Percentiles rank a stretch among this genome's conserved stretches.
Conservation (phyloP, 2,113 vertebrate species). For the Asarcornis scutulata region DNA sequence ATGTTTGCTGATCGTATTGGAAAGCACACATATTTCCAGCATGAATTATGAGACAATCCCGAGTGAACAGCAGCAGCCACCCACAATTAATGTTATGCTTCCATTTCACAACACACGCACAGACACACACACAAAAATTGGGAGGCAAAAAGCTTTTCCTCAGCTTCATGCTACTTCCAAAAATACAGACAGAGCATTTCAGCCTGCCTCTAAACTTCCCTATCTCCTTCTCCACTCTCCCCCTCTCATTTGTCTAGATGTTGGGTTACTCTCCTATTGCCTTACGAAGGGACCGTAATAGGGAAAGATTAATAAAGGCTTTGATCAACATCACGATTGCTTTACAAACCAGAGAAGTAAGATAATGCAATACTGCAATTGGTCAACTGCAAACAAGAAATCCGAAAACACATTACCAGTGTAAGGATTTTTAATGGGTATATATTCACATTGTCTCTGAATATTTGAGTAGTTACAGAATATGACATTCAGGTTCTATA, state of each 20-base stretch:
- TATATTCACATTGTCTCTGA: neutral
- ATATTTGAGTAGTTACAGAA: constrained; percentile 34
- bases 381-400: neutral
- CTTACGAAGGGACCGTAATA: neutral
- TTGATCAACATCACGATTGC: neutral
- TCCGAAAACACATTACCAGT: neutral
- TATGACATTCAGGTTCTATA: constrained; percentile 41
- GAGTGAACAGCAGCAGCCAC: neutral
- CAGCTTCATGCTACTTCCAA: neutral
- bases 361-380: neutral
- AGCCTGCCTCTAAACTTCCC: neutral
- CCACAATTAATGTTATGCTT: neutral
- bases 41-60: neutral
- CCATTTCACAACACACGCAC: neutral
- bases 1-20: neutral
- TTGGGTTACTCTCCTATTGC: neutral
- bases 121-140: neutral
- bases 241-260: neutral
- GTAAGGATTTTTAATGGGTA: neutral
- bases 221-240: neutral
- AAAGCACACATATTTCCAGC: neutral
- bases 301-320: neutral
- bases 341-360: neutral
- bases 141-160: neutral
- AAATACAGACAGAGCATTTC: neutral